Evolutionary conservation across 2,888 invertebrate genomes (phyloP).

Genomic region (Xestia sexstrigata): DNA sequence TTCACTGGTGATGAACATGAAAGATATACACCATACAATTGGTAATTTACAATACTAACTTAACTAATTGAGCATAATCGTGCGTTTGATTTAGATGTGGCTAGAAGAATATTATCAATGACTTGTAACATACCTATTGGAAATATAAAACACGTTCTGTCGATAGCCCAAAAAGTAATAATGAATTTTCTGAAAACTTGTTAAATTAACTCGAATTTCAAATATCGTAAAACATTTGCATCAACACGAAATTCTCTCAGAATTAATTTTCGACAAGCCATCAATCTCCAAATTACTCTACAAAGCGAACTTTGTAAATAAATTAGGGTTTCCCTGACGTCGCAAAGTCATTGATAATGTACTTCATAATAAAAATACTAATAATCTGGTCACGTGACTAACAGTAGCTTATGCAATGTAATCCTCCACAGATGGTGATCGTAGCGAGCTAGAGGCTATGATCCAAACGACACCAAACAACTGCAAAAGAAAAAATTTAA

Average conservation of each 20-base stretch:
- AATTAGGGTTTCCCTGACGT: conserved; percentile 18
- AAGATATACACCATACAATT: conserved; percentile 60
- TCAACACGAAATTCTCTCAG: conserved; percentile 12
- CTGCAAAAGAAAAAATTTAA: conserved; percentile 91
- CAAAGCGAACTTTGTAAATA: conserved; percentile 35
- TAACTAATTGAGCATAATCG: conserved; percentile 64
- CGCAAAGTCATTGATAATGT: conserved; percentile 53
- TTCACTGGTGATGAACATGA: conserved; percentile 66
- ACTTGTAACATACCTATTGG: not conserved
- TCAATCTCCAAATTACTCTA: conserved; percentile 12
- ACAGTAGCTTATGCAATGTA: conserved; percentile 89
- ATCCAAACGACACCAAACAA: conserved; percentile 91
- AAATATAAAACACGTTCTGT: not conserved
- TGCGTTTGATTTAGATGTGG: conserved; percentile 66
- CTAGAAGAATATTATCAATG: conserved; percentile 69
- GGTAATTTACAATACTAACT: conserved; percentile 67
- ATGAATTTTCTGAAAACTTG: not conserved
- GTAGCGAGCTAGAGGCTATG: conserved; percentile 91
- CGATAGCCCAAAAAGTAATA: not conserved
- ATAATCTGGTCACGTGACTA: conserved; percentile 80
- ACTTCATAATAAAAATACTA: conserved; percentile 57
- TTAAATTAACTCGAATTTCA: not conserved
- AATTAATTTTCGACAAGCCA: conserved; percentile 24
- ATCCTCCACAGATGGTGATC: conserved; percentile 91
- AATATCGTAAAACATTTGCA: conserved; percentile 6